Percentiles rank a stretch among this genome's conserved stretches.
Conservation (phyloP, 2,888 invertebrate genomes). For the Lutraria lutraria region DNA sequence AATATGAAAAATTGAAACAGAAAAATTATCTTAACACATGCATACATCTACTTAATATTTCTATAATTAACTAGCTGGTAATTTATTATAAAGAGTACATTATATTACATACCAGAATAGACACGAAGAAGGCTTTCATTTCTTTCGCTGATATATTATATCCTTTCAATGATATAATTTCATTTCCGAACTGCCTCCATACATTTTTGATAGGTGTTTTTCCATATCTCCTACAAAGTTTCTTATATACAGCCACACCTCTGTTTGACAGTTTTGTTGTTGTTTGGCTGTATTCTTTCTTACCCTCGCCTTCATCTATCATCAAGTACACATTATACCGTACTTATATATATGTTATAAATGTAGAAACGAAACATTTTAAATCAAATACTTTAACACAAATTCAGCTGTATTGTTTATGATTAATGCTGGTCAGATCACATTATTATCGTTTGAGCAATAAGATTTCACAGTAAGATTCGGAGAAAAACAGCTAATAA, state of each 20-base stretch:
- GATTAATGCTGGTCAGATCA: no score
- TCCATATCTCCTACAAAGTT: slow-evolving; percentile 67
- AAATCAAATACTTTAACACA: no score
- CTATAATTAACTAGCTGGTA: no score
- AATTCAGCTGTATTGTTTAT: no score
- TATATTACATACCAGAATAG: slow-evolving; percentile 70
- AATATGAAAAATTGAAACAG: no score
- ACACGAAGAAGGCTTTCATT: slow-evolving; percentile 76
- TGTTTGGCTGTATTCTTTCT: background rate
- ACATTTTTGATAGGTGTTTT: slow-evolving; percentile 72
- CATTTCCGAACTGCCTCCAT: slow-evolving; percentile 72
- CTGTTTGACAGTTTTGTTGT: slow-evolving; percentile 40
- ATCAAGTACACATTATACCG: background rate
- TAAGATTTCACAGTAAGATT: no score
- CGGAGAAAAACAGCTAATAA: no score
- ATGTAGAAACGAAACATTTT: no score
- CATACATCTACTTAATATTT: no score
- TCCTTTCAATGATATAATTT: slow-evolving; percentile 69
- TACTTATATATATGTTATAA: no score
- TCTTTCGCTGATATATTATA: slow-evolving; percentile 72
- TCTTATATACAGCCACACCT: slow-evolving; percentile 58
- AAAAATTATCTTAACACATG: no score
- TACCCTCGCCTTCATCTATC: slow-evolving; percentile 54
- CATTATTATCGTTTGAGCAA: no score
- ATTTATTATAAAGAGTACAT: background rate